Base-by-base conservation (phyloP, 1,140 invertebrate genomes). In the Arion vulgaris region DNA sequence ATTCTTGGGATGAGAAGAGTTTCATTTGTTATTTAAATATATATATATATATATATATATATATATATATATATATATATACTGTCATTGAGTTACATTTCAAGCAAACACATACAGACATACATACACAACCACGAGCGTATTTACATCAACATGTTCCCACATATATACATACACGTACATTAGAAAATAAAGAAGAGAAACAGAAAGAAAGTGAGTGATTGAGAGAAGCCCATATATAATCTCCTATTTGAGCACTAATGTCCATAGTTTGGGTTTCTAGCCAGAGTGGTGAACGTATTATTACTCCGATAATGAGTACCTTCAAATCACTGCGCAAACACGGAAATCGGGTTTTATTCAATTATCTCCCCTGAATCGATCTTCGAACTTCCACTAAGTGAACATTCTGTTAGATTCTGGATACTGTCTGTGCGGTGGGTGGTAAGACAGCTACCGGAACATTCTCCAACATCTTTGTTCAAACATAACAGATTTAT, bases 241-340 rank as follows among this genome's bases (percentile, higher is more conserved):
- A 57, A 57, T 57, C 17, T 57, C 51, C 51, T n/a, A 57, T 17
- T 57, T 26, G 2, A 57, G 7, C 51, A 57, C 51, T 57, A 57
- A 57, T 11, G 26, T 7, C 51, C 5, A 19, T 57, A 57, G 51
- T 57, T 57, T 57, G 51, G 26, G 51, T 23, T 57, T 26, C 51
- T 1, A 4, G 51, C 26, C 26, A 23, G 7, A 23, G 51, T 23
- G 51, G 23, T 9, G 26, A 57, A 57, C 17, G 51, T 57, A 57
- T 57, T 57, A 57, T 57, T 57, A 57, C 51, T 9, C 51, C 26
- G 51, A 57, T 57, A 57, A 57, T 57, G 51, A 57, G 51, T 57
- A 57, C 51, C 26, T 19, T 23, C 51, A 57, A 57, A 57, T 26
- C 51, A 57, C 51, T 57, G 51, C 51, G 51, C 51, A 57, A 7